Conservation (phyloP, 1,140 invertebrate species). For the Panagrolaimus sp. region DNA sequence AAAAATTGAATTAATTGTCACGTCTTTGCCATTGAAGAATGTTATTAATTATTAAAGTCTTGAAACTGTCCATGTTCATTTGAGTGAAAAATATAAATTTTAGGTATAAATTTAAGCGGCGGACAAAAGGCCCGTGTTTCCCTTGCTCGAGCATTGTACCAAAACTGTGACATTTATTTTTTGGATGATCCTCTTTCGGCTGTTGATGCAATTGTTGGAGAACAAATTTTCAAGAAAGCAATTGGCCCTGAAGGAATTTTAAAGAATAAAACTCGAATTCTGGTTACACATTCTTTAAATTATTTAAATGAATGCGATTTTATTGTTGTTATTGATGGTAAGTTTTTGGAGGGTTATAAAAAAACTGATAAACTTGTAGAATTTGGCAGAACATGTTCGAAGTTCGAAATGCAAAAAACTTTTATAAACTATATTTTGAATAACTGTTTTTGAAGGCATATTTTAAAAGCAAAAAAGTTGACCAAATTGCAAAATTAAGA, state of each 20-base stretch:
- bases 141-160: conserved; percentile 85
- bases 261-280: conserved; percentile 64
- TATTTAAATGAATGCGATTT: conserved; percentile 51
- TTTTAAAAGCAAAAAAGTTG: too few species aligned
- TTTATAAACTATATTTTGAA: too few species aligned
- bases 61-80: neutral
- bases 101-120: conserved; percentile 86
- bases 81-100: conserved; percentile 10
- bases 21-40: neutral
- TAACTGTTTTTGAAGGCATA: too few species aligned
- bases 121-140: conserved; percentile 96
- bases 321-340: conserved; percentile 27
- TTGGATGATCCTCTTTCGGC: conserved; percentile 92
- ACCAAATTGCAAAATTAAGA: too few species aligned
- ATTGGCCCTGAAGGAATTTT: conserved; percentile 63
- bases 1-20: neutral
- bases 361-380: neutral
- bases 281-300: conserved; percentile 56
- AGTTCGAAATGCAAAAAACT: too few species aligned
- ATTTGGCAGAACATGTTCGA: too few species aligned
- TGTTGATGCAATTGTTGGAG: conserved; percentile 83
- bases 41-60: neutral
- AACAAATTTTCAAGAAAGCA: conserved; percentile 53
- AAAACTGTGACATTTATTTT: conserved; percentile 79
- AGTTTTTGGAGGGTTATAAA: neutral